phyloP scores from a whole-genome alignment of 1,140 invertebrate genomes.

The Temnothorax curvispinosus region DNA sequence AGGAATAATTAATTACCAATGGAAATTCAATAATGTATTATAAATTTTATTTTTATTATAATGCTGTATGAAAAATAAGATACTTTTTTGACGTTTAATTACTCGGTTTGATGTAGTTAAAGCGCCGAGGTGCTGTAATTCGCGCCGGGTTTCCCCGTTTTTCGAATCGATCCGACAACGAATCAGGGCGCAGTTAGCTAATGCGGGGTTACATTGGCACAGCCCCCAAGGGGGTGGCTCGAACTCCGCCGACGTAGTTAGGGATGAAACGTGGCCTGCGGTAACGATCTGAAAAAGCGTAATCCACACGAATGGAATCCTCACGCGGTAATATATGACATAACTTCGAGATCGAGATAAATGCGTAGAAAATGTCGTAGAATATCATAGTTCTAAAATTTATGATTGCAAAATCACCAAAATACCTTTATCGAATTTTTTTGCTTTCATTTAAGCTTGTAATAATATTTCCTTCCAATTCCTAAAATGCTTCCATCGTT shows the following conservation, averaged over 20 bases:
- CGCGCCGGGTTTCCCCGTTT: conserved; percentile 76
- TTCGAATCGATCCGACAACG: conserved; percentile 77
- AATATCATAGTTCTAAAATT: background rate
- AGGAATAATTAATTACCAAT: background rate
- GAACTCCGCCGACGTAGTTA: conserved; percentile 59
- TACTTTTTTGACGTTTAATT: conserved; percentile 35
- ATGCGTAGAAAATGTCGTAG: background rate
- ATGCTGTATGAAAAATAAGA: background rate
- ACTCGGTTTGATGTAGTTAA: conserved; percentile 14
- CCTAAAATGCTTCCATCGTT: background rate
- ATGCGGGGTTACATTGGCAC: conserved; percentile 77
- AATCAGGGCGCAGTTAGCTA: conserved; percentile 82
- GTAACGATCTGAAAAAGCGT: conserved; percentile 65
- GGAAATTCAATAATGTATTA: background rate
- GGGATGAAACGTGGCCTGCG: conserved; percentile 54
- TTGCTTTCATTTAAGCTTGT: background rate
- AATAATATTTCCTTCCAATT: background rate
- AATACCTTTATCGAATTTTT: background rate
- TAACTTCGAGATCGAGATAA: conserved; percentile 33
- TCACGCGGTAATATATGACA: conserved; percentile 40
- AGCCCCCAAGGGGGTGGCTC: conserved; percentile 77
- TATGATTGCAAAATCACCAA: background rate
- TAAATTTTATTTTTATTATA: background rate
- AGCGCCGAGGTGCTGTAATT: conserved; percentile 68
- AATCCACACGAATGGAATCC: conserved; percentile 12